These are phyloP conservation scores for Indicator indicator DNA, from an alignment of 2,113 vertebrate species.

Conservation along the genomic window DNA sequence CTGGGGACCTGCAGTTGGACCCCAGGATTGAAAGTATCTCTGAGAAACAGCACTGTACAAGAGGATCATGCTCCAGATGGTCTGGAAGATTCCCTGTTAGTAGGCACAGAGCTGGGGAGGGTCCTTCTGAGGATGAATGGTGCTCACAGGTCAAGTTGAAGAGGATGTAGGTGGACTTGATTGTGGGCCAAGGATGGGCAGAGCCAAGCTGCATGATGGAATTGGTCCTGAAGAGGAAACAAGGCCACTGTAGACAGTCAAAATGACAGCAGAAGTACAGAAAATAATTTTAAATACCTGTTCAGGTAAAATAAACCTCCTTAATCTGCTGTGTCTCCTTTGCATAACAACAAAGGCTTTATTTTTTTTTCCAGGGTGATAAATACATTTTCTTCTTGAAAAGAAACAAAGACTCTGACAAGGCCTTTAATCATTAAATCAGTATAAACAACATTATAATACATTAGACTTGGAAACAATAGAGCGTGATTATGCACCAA, in stretches of 20 bases:
- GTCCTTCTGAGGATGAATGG: background rate
- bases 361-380: background rate
- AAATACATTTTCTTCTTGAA: slow-evolving; percentile 54
- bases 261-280: background rate
- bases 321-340: slow-evolving; percentile 4
- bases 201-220: background rate
- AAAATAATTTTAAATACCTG: background rate
- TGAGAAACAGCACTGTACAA: background rate
- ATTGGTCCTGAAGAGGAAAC: background rate
- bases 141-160: background rate
- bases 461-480: slow-evolving; percentile 76
- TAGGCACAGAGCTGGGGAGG: background rate
- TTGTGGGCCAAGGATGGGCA: background rate
- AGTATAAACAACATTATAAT: slow-evolving; percentile 70
- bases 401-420: slow-evolving; percentile 66
- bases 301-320: slow-evolving; percentile 32
- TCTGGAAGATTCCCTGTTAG: background rate
- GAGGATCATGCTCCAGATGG: background rate
- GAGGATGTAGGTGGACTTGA: background rate
- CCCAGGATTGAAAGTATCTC: background rate
- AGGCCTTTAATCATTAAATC: slow-evolving; percentile 71
- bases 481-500: slow-evolving; percentile 64
- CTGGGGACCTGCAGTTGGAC: background rate
- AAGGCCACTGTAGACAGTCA: background rate
- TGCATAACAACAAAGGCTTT: slow-evolving; percentile 4